Percentiles rank a stretch among this genome's conserved stretches.
These are phyloP conservation scores for Ranitomeya variabilis DNA, from an alignment of 2,113 vertebrate genomes.

Conservation along the genomic window DNA sequence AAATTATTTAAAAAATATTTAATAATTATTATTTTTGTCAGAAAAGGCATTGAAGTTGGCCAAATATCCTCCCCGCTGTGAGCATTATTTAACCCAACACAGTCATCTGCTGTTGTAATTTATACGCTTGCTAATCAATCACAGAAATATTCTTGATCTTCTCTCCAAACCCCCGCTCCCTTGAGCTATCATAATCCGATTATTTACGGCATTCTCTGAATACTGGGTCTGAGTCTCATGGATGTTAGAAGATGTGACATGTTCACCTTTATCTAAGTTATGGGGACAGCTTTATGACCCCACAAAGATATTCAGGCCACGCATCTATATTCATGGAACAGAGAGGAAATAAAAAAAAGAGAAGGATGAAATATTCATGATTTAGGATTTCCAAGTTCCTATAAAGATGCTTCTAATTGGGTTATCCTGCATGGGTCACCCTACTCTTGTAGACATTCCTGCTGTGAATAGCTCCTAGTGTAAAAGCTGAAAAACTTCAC, in stretches of 20 bases:
- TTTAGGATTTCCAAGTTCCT: no score
- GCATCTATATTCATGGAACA: no score
- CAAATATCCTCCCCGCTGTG: not conserved
- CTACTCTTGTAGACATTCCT: no score
- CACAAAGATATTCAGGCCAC: not conserved
- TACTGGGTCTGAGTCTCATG: not conserved
- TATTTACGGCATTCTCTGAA: slow-evolving; percentile 12
- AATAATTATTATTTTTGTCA: not conserved
- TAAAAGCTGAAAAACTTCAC: no score
- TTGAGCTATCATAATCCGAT: not conserved
- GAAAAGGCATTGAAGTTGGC: not conserved
- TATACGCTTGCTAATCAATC: slow-evolving; percentile 22
- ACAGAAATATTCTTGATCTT: slow-evolving; percentile 5
- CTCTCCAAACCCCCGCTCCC: slow-evolving; percentile 25
- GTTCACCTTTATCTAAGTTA: not conserved
- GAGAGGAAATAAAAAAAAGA: no score
- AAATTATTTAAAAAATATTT: not conserved
- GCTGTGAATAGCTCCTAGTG: no score
- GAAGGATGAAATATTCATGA: no score
- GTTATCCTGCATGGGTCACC: no score
- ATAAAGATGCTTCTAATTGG: no score
- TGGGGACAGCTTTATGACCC: not conserved
- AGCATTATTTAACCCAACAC: not conserved
- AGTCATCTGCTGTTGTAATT: slow-evolving; percentile 28
- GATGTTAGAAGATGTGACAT: not conserved